A percentile compares a stretch with the other conserved stretches of the same genome.
Evolutionary conservation across 2,888 invertebrate species (phyloP).

Genomic region (Mesoligia furuncula): DNA sequence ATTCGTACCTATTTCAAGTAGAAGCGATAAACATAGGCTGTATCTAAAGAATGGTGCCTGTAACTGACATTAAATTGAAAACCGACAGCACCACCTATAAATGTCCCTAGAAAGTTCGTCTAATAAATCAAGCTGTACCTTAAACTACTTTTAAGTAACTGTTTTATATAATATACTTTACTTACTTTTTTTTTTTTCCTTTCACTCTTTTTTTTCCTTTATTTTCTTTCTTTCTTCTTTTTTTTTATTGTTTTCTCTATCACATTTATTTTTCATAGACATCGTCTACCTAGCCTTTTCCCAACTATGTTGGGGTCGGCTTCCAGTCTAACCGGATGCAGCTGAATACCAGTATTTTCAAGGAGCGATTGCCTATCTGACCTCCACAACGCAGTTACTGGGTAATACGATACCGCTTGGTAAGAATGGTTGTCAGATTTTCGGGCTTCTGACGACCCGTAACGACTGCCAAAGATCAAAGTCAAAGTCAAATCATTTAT

Average conservation of each 20-base stretch:
- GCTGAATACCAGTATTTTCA: neutral
- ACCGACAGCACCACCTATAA: no score
- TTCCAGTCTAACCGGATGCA: neutral
- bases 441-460: neutral
- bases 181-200: no score
- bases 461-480: neutral
- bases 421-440: neutral
- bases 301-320: neutral
- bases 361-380: no score
- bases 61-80: neutral
- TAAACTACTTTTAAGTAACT: no score
- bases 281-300: neutral
- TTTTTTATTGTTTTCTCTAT: neutral
- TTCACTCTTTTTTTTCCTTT: no score
- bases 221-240: no score
- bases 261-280: no score
- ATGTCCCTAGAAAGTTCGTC: no score
- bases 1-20: neutral
- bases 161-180: no score
- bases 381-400: neutral
- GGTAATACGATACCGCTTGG: neutral
- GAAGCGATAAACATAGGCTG: neutral
- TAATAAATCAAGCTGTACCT: neutral
- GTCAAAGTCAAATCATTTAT: no score
- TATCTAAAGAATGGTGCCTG: neutral